phyloP scores from a whole-genome alignment of 2,113 vertebrate species.

The Prunella fulvescens region DNA sequence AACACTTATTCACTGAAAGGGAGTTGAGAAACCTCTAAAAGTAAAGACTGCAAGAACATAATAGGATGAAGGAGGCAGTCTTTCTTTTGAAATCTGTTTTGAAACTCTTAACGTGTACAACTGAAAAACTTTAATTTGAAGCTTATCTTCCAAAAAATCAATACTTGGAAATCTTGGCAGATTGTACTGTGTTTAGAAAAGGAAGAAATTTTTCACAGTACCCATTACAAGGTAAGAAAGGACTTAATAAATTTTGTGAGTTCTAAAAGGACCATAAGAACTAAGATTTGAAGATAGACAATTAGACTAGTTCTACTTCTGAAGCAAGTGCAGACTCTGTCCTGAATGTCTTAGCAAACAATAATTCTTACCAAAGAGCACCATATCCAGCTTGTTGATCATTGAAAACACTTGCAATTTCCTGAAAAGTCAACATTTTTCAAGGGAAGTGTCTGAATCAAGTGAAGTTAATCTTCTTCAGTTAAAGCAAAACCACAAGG shows the following conservation, averaged over 20 bases:
- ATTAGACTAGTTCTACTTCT: background rate
- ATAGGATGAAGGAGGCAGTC: background rate
- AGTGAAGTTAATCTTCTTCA: background rate
- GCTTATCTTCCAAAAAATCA: conserved; percentile 19
- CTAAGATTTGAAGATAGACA: background rate
- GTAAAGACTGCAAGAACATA: background rate
- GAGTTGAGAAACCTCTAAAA: background rate
- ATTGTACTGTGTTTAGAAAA: background rate
- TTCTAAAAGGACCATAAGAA: background rate
- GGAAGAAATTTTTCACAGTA: background rate
- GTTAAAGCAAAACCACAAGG: background rate
- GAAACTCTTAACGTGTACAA: background rate
- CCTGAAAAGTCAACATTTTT: conserved; percentile 9
- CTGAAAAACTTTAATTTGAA: conserved; percentile 5
- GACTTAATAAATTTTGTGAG: background rate
- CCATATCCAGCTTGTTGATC: background rate
- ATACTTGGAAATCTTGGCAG: background rate
- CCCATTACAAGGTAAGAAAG: background rate
- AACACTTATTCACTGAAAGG: background rate
- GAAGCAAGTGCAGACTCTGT: background rate
- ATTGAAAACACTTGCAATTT: background rate
- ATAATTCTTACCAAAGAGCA: background rate
- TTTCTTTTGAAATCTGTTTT: background rate
- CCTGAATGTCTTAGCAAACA: background rate
- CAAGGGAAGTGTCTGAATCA: background rate